Evolutionary conservation across 1,140 invertebrate species (phyloP).

Genomic region (Littorina saxatilis): DNA sequence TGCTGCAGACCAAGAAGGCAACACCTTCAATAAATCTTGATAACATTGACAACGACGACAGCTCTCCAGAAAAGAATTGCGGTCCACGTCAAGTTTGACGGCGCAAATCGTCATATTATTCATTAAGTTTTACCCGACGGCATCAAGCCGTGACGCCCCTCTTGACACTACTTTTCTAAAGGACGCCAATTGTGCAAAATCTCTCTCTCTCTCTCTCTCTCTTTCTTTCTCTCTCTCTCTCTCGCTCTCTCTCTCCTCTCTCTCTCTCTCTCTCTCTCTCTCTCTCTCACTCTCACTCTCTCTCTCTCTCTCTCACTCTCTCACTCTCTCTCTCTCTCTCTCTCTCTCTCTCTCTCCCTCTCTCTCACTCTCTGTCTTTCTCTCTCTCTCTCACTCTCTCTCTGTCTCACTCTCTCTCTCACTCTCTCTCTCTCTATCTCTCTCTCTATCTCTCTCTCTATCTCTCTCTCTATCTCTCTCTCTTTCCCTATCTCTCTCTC

Average conservation of each 20-base stretch:
- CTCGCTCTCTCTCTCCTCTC: not conserved
- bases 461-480: not conserved
- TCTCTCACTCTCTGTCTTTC: not conserved
- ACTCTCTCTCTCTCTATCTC: not conserved
- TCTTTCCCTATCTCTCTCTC: not conserved
- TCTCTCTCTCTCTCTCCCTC: not conserved
- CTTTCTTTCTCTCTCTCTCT: not conserved
- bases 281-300: not conserved
- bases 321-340: not conserved
- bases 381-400: not conserved
- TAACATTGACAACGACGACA: too few relatives aligned
- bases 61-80: too few relatives aligned
- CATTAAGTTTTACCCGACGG: too few relatives aligned
- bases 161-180: too few relatives aligned
- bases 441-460: not conserved
- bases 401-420: not conserved
- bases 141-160: too few relatives aligned
- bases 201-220: not conserved
- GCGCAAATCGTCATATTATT: too few relatives aligned
- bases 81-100: too few relatives aligned
- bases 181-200: too few relatives aligned
- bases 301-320: not conserved
- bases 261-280: not conserved
- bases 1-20: too few relatives aligned
- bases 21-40: too few relatives aligned